Conservation (phyloP, 2,797 vertebrate genomes). For the Tokudaia muenninki region DNA sequence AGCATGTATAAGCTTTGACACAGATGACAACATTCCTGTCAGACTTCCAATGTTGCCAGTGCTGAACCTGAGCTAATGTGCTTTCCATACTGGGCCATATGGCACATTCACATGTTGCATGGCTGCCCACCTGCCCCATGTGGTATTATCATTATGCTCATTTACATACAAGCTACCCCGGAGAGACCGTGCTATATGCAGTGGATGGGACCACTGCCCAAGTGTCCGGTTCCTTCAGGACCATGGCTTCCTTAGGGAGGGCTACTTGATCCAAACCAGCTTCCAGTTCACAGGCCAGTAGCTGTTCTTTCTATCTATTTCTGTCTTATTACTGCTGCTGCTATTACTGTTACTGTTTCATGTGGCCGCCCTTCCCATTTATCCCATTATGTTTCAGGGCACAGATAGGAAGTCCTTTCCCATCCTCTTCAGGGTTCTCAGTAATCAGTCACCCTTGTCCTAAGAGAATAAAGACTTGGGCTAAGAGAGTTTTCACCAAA, state of each 20-base stretch:
- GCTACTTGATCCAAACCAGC: neutral
- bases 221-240: neutral
- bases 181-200: too few relatives aligned
- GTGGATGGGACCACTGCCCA: neutral
- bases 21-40: neutral
- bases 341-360: too few relatives aligned
- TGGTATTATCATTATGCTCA: neutral
- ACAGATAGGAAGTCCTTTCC: neutral
- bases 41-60: neutral
- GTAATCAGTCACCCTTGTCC: neutral
- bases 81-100: too few relatives aligned
- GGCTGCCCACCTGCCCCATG: neutral
- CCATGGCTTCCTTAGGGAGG: neutral
- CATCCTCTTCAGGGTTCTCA: neutral
- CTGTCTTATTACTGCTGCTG: neutral
- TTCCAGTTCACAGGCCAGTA: neutral
- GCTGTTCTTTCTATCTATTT: fast-evolving
- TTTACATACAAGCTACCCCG: neutral
- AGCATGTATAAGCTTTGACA: neutral
- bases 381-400: neutral
- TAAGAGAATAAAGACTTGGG: neutral
- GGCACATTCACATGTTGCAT: neutral
- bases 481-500: neutral
- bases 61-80: neutral
- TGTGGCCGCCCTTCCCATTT: neutral